Evolutionary conservation across 2,797 vertebrate species (phyloP), one percentile per base, ranked within the genome.

Genomic region (Phoxinus dragarum): DNA sequence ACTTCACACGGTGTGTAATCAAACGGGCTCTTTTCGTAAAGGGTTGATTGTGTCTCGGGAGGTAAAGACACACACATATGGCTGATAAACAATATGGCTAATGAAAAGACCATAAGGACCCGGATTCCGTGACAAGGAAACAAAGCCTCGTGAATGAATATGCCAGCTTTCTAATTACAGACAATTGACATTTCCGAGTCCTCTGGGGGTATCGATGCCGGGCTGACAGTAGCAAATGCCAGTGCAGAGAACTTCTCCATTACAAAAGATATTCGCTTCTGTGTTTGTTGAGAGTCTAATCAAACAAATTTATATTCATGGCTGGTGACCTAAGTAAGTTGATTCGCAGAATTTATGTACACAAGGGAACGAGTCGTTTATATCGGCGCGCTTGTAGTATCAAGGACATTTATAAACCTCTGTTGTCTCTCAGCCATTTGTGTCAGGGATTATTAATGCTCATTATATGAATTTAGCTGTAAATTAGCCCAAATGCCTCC

Each of bases 121-220:
- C 31, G 16, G 59, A 36, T 76, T 79, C 47, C n/a, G 61, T 79
- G 49, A 82, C 86, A 73, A 77, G 80, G 75, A 85, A 67, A 82
- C 68, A 64, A 80, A 76, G 74, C 56, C 61, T 72, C 16, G 49
- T 34, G 74, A 80, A 85, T 85, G 74, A 88, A 84, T 84, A 84
- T 82, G 86, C 72, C 86, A 89, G 80, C 31, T 34, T 89, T 90
- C 73, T 91, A 89, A 92, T 90, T 87, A 89, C 87, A 88, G 89
- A 88, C 84, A 85, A 83, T 88, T 92, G 90, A 91, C 90, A 93
- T 94, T 93, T 94, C 84, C 8, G 47, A 86, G 85, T 79, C 88
- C 91, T 89, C 84, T 17, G 4, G 74, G 74, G 86, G 77, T 85
- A 61, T 89, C 23, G 3, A 67, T 88, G 86, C 73, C 77, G 56